Conservation (phyloP, 1,140 invertebrate genomes). For the Nomia melanderi region DNA sequence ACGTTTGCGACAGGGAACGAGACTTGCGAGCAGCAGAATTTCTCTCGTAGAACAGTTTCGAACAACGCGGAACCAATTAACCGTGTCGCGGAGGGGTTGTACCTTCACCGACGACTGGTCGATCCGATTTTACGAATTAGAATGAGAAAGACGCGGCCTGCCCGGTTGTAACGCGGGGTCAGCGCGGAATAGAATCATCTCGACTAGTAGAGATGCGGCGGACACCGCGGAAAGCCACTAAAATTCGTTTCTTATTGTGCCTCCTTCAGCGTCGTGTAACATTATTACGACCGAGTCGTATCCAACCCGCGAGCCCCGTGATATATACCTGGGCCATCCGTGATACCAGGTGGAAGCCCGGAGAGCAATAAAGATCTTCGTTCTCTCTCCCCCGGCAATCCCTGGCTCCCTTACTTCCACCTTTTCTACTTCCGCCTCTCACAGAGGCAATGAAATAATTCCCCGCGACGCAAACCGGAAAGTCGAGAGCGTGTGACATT, state of each 20-base stretch:
- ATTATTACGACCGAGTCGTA: conserved; percentile 27
- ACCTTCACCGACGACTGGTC: too few species aligned
- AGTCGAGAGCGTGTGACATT: conserved; percentile 32
- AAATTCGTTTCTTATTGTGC: conserved; percentile 29
- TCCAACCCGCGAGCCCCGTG: conserved; percentile 3
- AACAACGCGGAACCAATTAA: too few species aligned
- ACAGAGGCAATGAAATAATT: conserved; percentile 50
- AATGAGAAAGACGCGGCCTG: too few species aligned
- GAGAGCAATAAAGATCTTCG: conserved; percentile 43
- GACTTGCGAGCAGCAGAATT: too few species aligned
- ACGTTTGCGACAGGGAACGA: too few species aligned
- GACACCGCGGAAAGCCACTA: conserved; percentile 1
- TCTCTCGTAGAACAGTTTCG: too few species aligned
- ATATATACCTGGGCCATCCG: conserved; percentile 24
- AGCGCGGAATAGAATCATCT: neutral
- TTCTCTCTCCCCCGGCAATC: neutral
- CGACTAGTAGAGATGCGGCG: neutral
- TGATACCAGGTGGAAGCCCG: conserved; percentile 21
- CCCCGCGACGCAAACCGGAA: conserved; percentile 25
- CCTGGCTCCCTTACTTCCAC: neutral
- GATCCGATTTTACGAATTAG: too few species aligned
- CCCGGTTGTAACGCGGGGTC: too few species aligned
- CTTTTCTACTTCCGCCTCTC: conserved; percentile 31
- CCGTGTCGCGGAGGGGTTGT: too few species aligned
- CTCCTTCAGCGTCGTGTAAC: conserved; percentile 1